phyloP scores from a whole-genome alignment of 2,888 invertebrate genomes.

The Sinotaia quadrata region DNA sequence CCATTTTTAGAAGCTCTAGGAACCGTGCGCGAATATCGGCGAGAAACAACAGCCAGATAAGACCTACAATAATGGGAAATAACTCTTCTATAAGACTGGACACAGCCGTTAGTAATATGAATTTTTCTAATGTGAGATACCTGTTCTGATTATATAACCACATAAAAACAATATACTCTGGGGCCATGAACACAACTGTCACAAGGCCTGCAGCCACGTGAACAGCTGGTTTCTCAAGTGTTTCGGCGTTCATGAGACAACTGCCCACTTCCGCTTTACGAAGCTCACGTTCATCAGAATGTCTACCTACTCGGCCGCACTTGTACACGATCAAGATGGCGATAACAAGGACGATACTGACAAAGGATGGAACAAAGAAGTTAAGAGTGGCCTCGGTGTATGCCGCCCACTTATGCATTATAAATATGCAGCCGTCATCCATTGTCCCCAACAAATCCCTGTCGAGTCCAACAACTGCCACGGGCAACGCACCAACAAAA shows the following conservation, averaged over 20 bases:
- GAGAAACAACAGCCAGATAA: slow-evolving; percentile 6
- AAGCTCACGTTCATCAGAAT: not conserved
- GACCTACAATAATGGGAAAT: not conserved
- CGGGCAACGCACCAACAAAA: not conserved
- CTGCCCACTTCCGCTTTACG: too few species aligned
- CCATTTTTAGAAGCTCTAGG: not conserved
- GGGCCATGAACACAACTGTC: not conserved
- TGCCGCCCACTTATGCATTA: slow-evolving; percentile 7
- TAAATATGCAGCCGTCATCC: slow-evolving; percentile 3
- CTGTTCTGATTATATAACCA: not conserved
- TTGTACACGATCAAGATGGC: not conserved
- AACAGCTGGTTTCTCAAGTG: slow-evolving; percentile 3
- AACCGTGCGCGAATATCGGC: not conserved
- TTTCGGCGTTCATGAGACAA: not conserved
- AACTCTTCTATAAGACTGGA: too few species aligned
- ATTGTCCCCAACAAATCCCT: not conserved
- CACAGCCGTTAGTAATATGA: not conserved
- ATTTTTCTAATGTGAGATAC: not conserved
- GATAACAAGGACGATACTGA: slow-evolving; percentile 1
- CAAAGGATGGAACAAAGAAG: slow-evolving; percentile 4
- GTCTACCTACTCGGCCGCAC: not conserved
- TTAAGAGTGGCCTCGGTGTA: not conserved
- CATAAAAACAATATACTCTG: not conserved
- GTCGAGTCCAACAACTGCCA: not conserved
- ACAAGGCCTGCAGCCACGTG: slow-evolving; percentile 17